Evolutionary conservation across 35 echinoderm and acorn worm genomes (phyloP).

Genomic region (Chiridota heheva): DNA sequence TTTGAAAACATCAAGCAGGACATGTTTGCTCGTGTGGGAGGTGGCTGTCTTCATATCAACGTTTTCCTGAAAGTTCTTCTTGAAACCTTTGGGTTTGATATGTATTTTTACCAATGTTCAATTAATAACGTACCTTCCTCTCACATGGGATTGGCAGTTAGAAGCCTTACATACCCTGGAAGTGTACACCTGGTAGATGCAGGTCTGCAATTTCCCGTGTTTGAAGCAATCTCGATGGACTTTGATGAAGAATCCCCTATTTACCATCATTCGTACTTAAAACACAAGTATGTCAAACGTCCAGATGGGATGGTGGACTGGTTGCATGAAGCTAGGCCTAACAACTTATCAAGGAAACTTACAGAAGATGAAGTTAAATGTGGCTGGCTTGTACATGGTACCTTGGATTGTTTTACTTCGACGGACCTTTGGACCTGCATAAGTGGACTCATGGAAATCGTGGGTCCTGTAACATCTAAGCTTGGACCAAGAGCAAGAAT

Average conservation of each 20-base stretch:
- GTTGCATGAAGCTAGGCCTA: no score
- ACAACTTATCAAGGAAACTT: no score
- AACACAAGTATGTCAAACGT: neutral
- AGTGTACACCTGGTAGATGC: constrained; percentile 17
- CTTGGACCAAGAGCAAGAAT: no score
- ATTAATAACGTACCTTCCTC: constrained; percentile 3
- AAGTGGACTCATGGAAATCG: no score
- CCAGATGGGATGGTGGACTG: neutral
- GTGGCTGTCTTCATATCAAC: constrained; percentile 12
- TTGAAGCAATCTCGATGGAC: constrained; percentile 22
- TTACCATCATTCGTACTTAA: neutral
- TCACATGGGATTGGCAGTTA: constrained; percentile 6
- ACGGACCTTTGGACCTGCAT: no score
- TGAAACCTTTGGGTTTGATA: constrained; percentile 10
- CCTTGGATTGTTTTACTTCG: no score
- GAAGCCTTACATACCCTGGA: constrained; percentile 11
- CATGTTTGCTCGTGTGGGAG: neutral
- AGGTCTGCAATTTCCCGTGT: neutral
- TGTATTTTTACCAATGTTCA: constrained; percentile 2
- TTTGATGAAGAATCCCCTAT: constrained; percentile 10
- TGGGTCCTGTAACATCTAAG: no score
- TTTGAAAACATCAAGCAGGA: constrained; percentile 12
- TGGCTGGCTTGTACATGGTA: no score
- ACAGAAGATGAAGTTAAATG: no score
- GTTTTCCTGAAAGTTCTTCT: constrained; percentile 1